Base-by-base conservation (phyloP, 37 sponge, comb jelly and placozoan genomes). In the Geodia barretti region DNA sequence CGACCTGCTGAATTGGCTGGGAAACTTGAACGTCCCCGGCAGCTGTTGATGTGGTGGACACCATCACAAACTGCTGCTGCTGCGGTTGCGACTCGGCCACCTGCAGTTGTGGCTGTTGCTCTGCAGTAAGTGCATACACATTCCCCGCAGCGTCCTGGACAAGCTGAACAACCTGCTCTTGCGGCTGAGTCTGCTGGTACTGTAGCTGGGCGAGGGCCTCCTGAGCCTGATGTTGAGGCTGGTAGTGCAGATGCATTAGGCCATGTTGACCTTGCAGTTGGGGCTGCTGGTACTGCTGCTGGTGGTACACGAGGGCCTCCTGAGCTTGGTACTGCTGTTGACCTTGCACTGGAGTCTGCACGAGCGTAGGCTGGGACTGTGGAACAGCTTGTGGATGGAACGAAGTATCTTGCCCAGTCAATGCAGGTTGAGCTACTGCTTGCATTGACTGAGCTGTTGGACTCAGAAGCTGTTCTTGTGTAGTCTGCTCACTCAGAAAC, bases 401-500 rank as follows among this genome's bases (percentile, higher is more conserved):
- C 24, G 47, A 35, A n/a, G n/a, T n/a, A n/a, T n/a, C n/a, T n/a
- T n/a, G n/a, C n/a, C n/a, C n/a, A n/a, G n/a, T n/a, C n/a, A n/a
- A n/a, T 19, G 24, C 26, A 65, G 72, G 60, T 65, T 60, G 79
- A 31, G 58, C 71, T 7, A 30, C 60, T 68, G 54, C 54, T 47
- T 7, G 54, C 14, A 47, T 28, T 70, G 59, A 39, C 39, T 30
- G 37, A 63, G 31, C 28, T 23, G 62, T 21, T 28, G 33, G 67
- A 5, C n/a, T 30, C 34, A 20, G 29, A 25, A 32, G 24, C 29
- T 30, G 40, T 41, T 47, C 68, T 3, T 39, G 67, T 60, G 60
- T 24, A 30, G 82, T 58, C 42, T 81, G 67, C 1, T 68, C 39
- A 29, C 73, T 74, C 31, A 91, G 66, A 11, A 87, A 34, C 33